A percentile compares a stretch with the other conserved stretches of the same genome.
phyloP scores from a whole-genome alignment of 2,797 vertebrate genomes.

The Gymnoscopelus braueri region DNA sequence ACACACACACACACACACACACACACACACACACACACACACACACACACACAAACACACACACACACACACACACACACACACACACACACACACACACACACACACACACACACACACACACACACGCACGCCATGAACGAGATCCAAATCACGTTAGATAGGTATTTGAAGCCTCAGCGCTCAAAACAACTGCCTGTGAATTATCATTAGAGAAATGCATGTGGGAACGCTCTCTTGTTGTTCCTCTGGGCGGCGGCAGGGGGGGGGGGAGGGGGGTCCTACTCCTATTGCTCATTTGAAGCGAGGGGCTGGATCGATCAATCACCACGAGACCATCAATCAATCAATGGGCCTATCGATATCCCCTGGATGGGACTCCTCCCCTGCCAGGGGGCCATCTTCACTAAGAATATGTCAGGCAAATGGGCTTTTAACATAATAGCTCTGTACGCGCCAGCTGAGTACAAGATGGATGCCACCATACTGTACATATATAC shows the following conservation, averaged over 20 bases:
- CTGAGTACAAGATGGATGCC: constrained; percentile 69
- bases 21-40: too few species aligned
- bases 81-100: not conserved
- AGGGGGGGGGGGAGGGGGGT: constrained; percentile 45
- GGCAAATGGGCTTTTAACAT: constrained; percentile 77
- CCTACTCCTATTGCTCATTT: constrained; percentile 70
- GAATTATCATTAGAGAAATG: constrained; percentile 59
- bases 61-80: too few species aligned
- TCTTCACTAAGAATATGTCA: constrained; percentile 59
- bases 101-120: not conserved
- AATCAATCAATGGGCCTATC: constrained; percentile 76
- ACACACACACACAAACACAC: too few species aligned
- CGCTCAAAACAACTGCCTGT: constrained; percentile 44
- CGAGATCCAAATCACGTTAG: constrained; percentile 2
- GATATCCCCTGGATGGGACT: constrained; percentile 56
- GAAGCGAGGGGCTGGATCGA: constrained; percentile 62
- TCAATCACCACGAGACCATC: constrained; percentile 66
- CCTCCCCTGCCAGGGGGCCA: constrained; percentile 57
- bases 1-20: too few species aligned
- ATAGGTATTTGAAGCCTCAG: constrained; percentile 3
- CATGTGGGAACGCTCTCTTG: not conserved
- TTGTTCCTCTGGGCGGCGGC: not conserved
- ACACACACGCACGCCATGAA: not conserved
- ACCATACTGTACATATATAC: too few species aligned
- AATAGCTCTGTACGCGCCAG: constrained; percentile 68